phyloP scores from a whole-genome alignment of 2,113 vertebrate genomes.

The Neoarius graeffei region DNA sequence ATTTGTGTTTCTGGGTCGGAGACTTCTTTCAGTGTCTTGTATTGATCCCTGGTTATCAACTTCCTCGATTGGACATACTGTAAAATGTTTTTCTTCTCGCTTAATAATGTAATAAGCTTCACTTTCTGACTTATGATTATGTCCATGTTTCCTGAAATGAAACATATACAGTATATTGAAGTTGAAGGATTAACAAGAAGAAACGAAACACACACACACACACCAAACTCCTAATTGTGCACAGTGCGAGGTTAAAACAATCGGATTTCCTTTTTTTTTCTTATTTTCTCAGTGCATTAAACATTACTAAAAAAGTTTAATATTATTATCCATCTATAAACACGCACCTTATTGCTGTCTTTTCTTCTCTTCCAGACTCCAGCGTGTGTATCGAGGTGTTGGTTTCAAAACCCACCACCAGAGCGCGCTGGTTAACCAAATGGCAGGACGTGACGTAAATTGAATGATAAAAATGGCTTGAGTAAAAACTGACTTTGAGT shows the following conservation, averaged over 20 bases:
- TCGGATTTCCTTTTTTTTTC: not conserved
- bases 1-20: too few relatives aligned
- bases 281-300: not conserved
- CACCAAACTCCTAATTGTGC: not conserved
- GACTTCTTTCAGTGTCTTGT: not conserved
- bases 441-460: not conserved
- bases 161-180: not conserved
- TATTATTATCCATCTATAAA: not conserved
- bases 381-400: not conserved
- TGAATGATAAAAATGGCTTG: not conserved
- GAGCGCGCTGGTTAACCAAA: not conserved
- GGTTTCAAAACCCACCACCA: not conserved
- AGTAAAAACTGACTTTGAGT: not conserved
- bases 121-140: constrained; percentile 21
- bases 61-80: constrained; percentile 21
- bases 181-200: not conserved
- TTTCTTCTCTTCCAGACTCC: not conserved
- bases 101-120: constrained; percentile 42
- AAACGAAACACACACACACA: not conserved
- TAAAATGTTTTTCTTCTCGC: constrained; percentile 16
- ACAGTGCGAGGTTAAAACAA: not conserved
- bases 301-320: not conserved
- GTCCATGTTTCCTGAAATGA: not conserved
- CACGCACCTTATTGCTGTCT: not conserved
- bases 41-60: constrained; percentile 37